phyloP scores from a whole-genome alignment of 1,140 invertebrate species.

The Drosophila pseudoobscura region DNA sequence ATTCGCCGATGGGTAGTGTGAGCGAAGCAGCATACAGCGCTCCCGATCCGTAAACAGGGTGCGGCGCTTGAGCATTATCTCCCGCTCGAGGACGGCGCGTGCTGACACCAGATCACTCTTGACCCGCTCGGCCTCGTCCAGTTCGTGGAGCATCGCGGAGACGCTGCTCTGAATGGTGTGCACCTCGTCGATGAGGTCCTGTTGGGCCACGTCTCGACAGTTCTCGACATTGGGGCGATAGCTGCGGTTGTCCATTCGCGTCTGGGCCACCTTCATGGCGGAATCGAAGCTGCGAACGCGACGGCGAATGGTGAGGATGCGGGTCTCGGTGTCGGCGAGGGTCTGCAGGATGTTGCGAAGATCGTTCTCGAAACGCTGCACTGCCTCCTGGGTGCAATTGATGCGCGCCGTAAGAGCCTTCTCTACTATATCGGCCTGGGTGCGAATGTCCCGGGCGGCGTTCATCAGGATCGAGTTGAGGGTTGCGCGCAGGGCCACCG shows the following conservation, averaged over 20 bases:
- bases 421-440: constrained; percentile 89
- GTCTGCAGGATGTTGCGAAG: constrained; percentile 86
- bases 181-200: constrained; percentile 89
- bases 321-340: constrained; percentile 88
- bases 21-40: constrained; percentile 86
- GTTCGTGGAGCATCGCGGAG: constrained; percentile 85
- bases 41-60: constrained; percentile 88
- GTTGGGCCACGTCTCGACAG: constrained; percentile 88
- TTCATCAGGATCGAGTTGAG: constrained; percentile 87
- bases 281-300: constrained; percentile 87
- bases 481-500: constrained; percentile 85
- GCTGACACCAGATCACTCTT: constrained; percentile 86
- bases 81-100: constrained; percentile 87
- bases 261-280: constrained; percentile 91
- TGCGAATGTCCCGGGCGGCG: constrained; percentile 88
- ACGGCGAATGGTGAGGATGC: constrained; percentile 86
- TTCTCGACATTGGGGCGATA: constrained; percentile 88
- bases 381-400: constrained; percentile 87
- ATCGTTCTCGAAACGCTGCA: constrained; percentile 87
- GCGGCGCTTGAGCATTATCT: constrained; percentile 89
- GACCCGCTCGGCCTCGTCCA: constrained; percentile 86
- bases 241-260: constrained; percentile 88
- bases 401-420: constrained; percentile 87
- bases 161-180: constrained; percentile 87
- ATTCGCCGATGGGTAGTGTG: constrained; percentile 87